Conservation (phyloP, 2,888 invertebrate genomes). For the Blastobasis lacticolella region DNA sequence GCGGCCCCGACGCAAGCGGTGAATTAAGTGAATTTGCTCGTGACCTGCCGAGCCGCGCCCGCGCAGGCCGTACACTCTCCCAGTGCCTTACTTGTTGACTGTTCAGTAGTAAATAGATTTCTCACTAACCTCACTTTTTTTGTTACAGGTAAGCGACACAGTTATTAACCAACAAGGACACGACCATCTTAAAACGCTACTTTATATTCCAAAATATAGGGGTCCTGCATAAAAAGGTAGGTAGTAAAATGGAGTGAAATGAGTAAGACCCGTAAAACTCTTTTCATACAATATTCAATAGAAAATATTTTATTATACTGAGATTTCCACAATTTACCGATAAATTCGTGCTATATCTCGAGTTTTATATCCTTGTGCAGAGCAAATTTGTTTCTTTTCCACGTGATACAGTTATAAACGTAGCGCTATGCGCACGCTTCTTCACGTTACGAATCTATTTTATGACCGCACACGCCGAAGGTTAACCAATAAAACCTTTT, state of each 20-base stretch:
- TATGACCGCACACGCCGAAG: slow-evolving; percentile 69
- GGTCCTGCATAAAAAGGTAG: slow-evolving; percentile 59
- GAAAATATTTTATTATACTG: slow-evolving; percentile 70
- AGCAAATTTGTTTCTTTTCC: slow-evolving; percentile 69
- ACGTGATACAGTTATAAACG: slow-evolving; percentile 68
- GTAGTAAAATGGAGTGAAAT: slow-evolving; percentile 64
- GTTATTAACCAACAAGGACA: slow-evolving; percentile 30
- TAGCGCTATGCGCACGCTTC: slow-evolving; percentile 61
- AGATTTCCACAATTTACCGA: slow-evolving; percentile 70
- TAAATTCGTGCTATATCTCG: slow-evolving; percentile 65
- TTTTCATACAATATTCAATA: slow-evolving; percentile 72
- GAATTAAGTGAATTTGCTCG: slow-evolving; percentile 65
- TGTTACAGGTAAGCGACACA: slow-evolving; percentile 49
- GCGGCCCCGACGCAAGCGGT: slow-evolving; percentile 46
- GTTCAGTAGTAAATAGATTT: slow-evolving; percentile 3
- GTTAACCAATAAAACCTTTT: slow-evolving; percentile 74
- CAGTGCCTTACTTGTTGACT: slow-evolving; percentile 2
- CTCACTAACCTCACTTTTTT: slow-evolving; percentile 17
- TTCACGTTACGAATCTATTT: slow-evolving; percentile 70
- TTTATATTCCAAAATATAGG: slow-evolving; percentile 39
- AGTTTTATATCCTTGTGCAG: slow-evolving; percentile 64
- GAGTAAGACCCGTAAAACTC: slow-evolving; percentile 64
- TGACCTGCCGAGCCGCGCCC: slow-evolving; percentile 32
- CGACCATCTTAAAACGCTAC: slow-evolving; percentile 26
- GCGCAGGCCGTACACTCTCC: slow-evolving; percentile 5